Evolutionary conservation across 2,888 invertebrate species (phyloP).

Genomic region (Scelioninae gen. 1): DNA sequence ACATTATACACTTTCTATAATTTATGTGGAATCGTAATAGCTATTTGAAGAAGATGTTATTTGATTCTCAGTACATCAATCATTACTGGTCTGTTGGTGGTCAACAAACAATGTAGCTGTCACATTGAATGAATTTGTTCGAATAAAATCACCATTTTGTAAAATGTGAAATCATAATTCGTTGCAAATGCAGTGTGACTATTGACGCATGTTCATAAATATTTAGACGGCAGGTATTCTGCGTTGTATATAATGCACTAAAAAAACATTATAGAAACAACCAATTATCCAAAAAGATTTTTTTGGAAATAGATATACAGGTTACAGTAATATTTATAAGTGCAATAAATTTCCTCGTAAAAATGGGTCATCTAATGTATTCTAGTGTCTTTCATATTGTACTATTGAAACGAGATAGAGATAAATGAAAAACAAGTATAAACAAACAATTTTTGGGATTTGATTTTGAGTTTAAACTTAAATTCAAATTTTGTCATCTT

Average conservation of each 20-base stretch:
- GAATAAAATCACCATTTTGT: slow-evolving; percentile 25
- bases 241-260: too few species aligned
- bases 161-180: slow-evolving; percentile 24
- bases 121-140: slow-evolving; percentile 21
- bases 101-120: slow-evolving; percentile 26
- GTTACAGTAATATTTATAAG: too few species aligned
- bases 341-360: too few species aligned
- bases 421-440: too few species aligned
- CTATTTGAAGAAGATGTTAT: slow-evolving; percentile 43
- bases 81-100: slow-evolving; percentile 39
- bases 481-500: not conserved
- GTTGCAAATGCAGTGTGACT: not conserved
- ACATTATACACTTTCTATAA: slow-evolving; percentile 32
- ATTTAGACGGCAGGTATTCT: slow-evolving; percentile 1
- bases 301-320: too few species aligned
- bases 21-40: slow-evolving; percentile 37
- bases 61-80: slow-evolving; percentile 45
- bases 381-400: too few species aligned
- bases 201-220: slow-evolving; percentile 15
- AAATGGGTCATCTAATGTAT: too few species aligned
- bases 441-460: too few species aligned
- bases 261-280: too few species aligned
- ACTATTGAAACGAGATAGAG: too few species aligned
- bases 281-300: too few species aligned
- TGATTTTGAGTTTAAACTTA: not conserved